Evolutionary conservation across 2,113 vertebrate genomes (phyloP), one percentile per base, ranked within the genome.

Genomic region (Cololabis saira): DNA sequence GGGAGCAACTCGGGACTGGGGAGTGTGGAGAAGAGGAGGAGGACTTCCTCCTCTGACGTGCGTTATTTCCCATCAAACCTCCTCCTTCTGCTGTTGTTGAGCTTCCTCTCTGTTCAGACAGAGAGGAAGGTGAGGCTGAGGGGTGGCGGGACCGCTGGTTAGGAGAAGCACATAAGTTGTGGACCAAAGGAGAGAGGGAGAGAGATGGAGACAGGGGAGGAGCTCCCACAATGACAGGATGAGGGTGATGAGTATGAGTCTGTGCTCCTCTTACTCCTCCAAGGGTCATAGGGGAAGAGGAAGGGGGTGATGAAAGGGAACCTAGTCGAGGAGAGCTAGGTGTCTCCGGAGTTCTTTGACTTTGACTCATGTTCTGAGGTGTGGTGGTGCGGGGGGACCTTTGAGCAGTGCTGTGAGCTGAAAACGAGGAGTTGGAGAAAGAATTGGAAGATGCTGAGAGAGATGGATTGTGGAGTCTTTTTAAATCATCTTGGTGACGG

Each of bases 121-220:
- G 76, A 53, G 83, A 70, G 17, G 92, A 91, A 15, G 90, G 87
- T 50, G 93, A 93, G n/a, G 90, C 78, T 15, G 93, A 93, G 14
- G 90, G 90, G 66, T 93, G 91, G 18, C 87, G 87, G 13, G 92
- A 91, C 10, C 90, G 84, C 78, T 89, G 92, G 47, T 79, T 91
- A 47, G 93, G 91, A 67, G 92, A 92, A 42, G 78, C 76, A 40
- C 78, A 81, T 72, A 87, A 83, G 60, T 81, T 90, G 48, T 76
- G 90, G 64, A 93, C 83, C 73, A 90, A 84, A n/a, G 87, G 78
- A 37, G 90, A 90, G 5, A 76, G 70, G 10, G 89, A 81, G 21
- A 84, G 67, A 41, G 89, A 75, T 0, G 71, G 64, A 22, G 88
- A 81, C 30, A 80, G 67, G 16, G 86, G 74, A 57, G 88, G 76